These are phyloP conservation scores for Andinoacara biseriatus DNA, from an alignment of 2,113 vertebrate genomes.

Conservation along the genomic window DNA sequence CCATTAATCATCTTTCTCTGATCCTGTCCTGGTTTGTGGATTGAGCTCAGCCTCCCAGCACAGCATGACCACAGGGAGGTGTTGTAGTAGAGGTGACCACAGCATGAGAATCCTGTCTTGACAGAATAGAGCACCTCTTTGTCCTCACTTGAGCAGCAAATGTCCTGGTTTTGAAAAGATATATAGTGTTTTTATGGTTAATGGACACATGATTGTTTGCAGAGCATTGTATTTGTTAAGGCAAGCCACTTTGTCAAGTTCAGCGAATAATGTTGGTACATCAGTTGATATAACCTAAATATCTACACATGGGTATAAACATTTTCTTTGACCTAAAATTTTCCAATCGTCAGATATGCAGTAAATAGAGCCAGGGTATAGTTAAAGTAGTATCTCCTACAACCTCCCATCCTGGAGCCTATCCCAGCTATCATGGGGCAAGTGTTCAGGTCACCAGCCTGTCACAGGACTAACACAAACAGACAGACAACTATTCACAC, in stretches of 20 bases:
- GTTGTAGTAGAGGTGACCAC: conserved; percentile 1
- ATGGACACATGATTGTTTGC: not conserved
- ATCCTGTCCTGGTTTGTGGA: not conserved
- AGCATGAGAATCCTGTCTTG: not conserved
- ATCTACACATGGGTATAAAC: not conserved
- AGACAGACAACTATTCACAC: no score
- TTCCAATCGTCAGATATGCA: not conserved
- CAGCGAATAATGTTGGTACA: no score
- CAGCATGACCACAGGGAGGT: not conserved
- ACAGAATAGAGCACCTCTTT: not conserved
- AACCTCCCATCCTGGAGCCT: no score
- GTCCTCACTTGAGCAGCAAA: not conserved
- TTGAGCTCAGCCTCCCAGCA: not conserved
- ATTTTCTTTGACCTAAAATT: not conserved
- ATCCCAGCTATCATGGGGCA: no score
- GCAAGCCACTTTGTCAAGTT: no score
- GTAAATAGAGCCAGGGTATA: not conserved
- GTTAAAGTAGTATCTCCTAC: no score
- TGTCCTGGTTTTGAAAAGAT: not conserved
- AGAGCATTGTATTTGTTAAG: no score
- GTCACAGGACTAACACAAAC: no score
- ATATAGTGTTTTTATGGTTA: no score
- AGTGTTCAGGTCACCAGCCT: no score
- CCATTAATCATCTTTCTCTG: not conserved
- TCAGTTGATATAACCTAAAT: not conserved